phyloP scores from a whole-genome alignment of 2,113 vertebrate species.

The Typhlomys cinereus region DNA sequence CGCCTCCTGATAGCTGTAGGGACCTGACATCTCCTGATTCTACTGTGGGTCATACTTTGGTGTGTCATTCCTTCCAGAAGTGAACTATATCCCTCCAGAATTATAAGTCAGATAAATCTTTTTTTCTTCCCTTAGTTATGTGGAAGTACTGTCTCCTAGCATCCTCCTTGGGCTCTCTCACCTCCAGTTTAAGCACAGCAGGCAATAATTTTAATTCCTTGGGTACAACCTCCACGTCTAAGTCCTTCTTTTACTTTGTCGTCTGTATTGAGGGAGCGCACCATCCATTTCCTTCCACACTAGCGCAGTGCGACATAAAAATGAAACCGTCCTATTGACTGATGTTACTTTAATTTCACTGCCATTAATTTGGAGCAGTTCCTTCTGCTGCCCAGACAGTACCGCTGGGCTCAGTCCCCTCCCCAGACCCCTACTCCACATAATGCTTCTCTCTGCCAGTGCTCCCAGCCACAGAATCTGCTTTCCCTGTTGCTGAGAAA shows the following conservation, averaged over 20 bases:
- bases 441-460: background rate
- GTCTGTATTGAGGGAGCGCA: background rate
- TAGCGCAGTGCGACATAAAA: background rate
- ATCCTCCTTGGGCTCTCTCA: no score
- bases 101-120: no score
- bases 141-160: no score
- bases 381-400: background rate
- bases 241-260: background rate
- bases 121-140: no score
- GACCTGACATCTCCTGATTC: no score
- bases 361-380: slow-evolving; percentile 21
- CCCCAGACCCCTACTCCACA: background rate
- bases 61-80: no score
- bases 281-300: background rate
- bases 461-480: background rate
- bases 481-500: background rate
- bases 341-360: background rate
- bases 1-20: no score
- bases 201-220: background rate
- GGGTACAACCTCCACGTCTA: background rate
- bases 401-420: no score
- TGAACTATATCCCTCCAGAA: no score
- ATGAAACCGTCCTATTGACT: background rate
- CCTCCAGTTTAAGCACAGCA: no score
- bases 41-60: no score